Conservation (phyloP, 2,113 vertebrate genomes). For the Antechinus flavipes region DNA sequence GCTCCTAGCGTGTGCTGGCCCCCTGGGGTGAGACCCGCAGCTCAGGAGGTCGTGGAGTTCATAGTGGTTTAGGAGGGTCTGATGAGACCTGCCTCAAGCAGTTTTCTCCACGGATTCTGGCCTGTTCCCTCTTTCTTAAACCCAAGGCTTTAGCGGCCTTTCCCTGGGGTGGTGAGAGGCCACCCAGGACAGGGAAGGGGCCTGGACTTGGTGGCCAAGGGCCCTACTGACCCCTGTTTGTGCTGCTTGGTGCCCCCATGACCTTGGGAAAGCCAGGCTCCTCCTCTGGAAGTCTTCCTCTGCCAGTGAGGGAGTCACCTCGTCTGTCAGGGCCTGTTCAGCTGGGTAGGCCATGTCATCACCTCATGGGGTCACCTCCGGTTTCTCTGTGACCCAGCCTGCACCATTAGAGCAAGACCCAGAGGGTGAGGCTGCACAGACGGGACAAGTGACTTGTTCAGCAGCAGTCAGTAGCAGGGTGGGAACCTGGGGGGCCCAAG, state of each 20-base stretch:
- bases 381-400: not conserved
- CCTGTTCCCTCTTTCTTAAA: not conserved
- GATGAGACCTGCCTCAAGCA: not conserved
- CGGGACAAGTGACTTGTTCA: not conserved
- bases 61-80: not conserved
- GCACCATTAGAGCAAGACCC: not conserved
- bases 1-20: not conserved
- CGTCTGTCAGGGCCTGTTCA: not conserved
- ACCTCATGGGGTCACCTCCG: not conserved
- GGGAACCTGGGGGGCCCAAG: not conserved
- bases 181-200: not conserved
- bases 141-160: not conserved
- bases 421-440: not conserved
- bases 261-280: not conserved
- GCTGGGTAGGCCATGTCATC: not conserved
- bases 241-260: too few species aligned
- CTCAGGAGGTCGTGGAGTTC: not conserved
- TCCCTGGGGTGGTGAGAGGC: not conserved
- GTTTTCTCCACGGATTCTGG: not conserved
- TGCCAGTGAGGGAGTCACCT: not conserved
- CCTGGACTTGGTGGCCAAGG: not conserved
- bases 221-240: not conserved
- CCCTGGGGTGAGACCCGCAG: too few species aligned
- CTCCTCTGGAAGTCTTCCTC: not conserved
- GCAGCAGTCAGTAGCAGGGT: not conserved